phyloP scores from a whole-genome alignment of 1,140 invertebrate species.

The Brachionus rubens region DNA sequence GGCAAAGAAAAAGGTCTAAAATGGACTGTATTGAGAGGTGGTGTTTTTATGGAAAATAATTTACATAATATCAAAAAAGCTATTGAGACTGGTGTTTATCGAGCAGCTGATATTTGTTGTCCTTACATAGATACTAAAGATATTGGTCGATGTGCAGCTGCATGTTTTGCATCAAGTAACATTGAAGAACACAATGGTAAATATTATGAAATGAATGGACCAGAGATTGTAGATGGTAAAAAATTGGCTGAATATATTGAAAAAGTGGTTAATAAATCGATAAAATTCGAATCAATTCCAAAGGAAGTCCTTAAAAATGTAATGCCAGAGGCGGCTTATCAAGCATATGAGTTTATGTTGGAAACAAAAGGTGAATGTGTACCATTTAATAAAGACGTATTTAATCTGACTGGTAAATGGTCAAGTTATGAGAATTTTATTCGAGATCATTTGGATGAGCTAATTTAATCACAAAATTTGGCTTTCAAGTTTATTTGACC shows the following conservation, averaged over 20 bases:
- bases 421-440: constrained; percentile 36
- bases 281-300: neutral
- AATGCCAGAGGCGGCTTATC: neutral
- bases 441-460: neutral
- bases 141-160: constrained; percentile 37
- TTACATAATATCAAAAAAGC: neutral
- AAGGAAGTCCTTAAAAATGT: neutral
- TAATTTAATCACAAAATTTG: constrained; percentile 1
- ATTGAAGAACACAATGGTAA: neutral
- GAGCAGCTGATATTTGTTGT: neutral
- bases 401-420: neutral
- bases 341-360: constrained; percentile 12
- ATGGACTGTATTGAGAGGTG: constrained; percentile 42
- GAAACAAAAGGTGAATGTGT: neutral
- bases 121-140: constrained; percentile 22
- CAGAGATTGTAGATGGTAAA: neutral
- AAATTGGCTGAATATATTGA: neutral
- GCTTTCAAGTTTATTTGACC: too few relatives aligned
- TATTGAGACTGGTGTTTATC: neutral
- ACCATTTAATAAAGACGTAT: constrained; percentile 10
- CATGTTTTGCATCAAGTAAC: neutral
- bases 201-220: constrained; percentile 41
- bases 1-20: constrained; percentile 7
- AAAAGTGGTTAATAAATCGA: constrained; percentile 5
- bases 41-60: constrained; percentile 37